A percentile compares a stretch with the other conserved stretches of the same genome.
phyloP scores from a whole-genome alignment of 2,797 vertebrate species.

The Antrozous pallidus region DNA sequence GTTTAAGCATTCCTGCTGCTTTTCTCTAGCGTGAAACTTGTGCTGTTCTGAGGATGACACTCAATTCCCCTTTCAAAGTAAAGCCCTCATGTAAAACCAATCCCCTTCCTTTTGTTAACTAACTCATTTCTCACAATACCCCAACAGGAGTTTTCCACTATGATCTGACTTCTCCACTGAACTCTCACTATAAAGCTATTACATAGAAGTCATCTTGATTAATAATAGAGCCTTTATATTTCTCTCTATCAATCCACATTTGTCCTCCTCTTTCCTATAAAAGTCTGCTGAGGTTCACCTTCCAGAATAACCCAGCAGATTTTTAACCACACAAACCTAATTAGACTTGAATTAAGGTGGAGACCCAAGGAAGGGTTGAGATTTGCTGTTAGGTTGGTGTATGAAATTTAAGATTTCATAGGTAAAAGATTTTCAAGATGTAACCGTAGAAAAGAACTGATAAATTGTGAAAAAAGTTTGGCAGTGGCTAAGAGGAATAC shows the following conservation, averaged over 20 bases:
- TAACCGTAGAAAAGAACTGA: neutral
- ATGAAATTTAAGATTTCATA: neutral
- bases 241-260: neutral
- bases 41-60: neutral
- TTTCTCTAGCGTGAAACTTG: neutral
- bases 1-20: neutral
- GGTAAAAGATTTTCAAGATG: neutral
- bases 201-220: neutral
- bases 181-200: neutral
- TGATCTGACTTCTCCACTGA: neutral
- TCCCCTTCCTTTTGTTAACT: neutral
- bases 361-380: neutral
- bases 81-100: neutral
- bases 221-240: neutral
- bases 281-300: neutral
- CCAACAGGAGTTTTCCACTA: neutral
- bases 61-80: slow-evolving; percentile 45
- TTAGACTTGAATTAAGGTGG: slow-evolving; percentile 21
- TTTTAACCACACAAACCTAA: neutral
- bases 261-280: neutral
- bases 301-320: neutral
- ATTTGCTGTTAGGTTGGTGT: neutral
- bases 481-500: neutral
- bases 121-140: neutral
- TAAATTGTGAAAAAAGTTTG: neutral